phyloP scores from a whole-genome alignment of 2,113 vertebrate genomes.

The Paramisgurnus dabryanus region DNA sequence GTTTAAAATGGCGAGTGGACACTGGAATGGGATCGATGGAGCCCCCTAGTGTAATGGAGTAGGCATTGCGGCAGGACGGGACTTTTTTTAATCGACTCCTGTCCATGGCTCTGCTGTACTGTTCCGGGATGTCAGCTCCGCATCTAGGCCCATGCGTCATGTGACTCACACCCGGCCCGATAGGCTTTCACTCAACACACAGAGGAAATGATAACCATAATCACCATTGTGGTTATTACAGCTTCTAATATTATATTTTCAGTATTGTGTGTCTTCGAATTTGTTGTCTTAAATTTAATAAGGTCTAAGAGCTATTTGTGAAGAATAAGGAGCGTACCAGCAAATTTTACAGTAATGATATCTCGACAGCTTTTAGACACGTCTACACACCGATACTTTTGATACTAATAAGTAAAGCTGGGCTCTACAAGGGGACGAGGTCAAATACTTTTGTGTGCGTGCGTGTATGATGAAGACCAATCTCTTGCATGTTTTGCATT shows the following conservation, averaged over 20 bases:
- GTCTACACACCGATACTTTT: constrained; percentile 49
- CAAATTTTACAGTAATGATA: constrained; percentile 12
- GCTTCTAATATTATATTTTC: constrained; percentile 48
- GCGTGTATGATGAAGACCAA: constrained; percentile 33
- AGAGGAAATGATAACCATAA: constrained; percentile 22
- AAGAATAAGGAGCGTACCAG: constrained; percentile 17
- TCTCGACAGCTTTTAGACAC: constrained; percentile 40
- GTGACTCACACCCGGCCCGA: constrained; percentile 73
- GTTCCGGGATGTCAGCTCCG: constrained; percentile 35
- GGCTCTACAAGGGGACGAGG: constrained; percentile 34
- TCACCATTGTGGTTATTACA: constrained; percentile 37
- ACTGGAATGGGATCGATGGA: constrained; percentile 17
- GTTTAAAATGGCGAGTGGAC: constrained; percentile 9
- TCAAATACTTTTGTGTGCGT: constrained; percentile 14
- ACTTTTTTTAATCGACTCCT: constrained; percentile 41
- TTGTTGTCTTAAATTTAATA: constrained; percentile 50
- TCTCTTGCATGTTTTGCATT: constrained; percentile 60
- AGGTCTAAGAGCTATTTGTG: background rate
- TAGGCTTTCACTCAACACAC: constrained; percentile 77
- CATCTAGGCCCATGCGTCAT: constrained; percentile 17
- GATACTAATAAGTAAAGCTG: constrained; percentile 49
- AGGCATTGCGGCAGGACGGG: constrained; percentile 22
- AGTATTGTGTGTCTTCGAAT: constrained; percentile 61
- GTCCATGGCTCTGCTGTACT: constrained; percentile 24
- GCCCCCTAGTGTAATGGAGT: constrained; percentile 22